Evolutionary conservation across 2,888 invertebrate species (phyloP).

Genomic region (Dasypogon diadema): DNA sequence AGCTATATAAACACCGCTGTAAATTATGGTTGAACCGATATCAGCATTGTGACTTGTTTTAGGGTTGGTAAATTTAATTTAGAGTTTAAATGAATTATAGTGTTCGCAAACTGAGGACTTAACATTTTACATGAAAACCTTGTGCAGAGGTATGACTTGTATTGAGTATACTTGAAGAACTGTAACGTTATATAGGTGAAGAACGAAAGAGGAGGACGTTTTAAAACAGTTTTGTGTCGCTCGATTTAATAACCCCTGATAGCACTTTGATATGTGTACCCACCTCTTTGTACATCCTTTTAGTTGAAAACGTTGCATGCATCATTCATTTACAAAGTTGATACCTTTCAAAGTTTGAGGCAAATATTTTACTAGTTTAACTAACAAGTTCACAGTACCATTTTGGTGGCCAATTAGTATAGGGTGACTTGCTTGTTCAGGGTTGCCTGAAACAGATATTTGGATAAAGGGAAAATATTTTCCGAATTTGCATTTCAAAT

Average conservation of each 20-base stretch:
- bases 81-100: slow-evolving; percentile 49
- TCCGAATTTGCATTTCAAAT: no score
- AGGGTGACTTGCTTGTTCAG: no score
- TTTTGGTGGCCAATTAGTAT: no score
- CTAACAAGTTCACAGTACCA: no score
- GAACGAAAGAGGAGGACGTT: neutral
- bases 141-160: neutral
- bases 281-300: no score
- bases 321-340: no score
- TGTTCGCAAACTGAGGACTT: slow-evolving; percentile 34
- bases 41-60: slow-evolving; percentile 39
- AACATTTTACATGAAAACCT: neutral
- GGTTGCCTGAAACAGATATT: no score
- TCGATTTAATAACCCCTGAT: slow-evolving; percentile 6
- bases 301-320: no score
- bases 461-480: no score
- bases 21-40: slow-evolving; percentile 43
- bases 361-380: no score
- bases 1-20: slow-evolving; percentile 6
- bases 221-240: neutral
- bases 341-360: no score
- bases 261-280: slow-evolving; percentile 9
- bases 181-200: neutral
- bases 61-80: slow-evolving; percentile 38
- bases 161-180: no score